A percentile compares a stretch with the other conserved stretches of the same genome.
Conservation (phyloP, 1,140 invertebrate genomes). For the Propsilocerus akamusi region DNA sequence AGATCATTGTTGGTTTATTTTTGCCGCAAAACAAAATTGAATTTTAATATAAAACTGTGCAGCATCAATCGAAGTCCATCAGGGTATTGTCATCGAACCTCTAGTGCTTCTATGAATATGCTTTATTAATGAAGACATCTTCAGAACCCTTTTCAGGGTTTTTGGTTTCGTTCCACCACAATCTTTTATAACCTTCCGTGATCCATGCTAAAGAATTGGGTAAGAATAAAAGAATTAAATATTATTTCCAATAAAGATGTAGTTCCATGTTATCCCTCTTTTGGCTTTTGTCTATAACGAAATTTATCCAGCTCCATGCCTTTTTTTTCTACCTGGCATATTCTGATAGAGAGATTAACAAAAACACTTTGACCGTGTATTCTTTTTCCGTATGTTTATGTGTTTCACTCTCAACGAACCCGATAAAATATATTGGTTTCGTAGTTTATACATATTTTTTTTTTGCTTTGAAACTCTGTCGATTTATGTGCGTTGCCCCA, state of each 20-base stretch:
- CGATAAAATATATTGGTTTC: not conserved
- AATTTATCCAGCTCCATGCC: not conserved
- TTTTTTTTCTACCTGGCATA: not conserved
- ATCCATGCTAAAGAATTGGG: too few species aligned
- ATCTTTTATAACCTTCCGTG: too few species aligned
- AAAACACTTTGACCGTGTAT: not conserved
- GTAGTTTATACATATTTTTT: not conserved
- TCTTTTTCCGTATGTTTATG: not conserved
- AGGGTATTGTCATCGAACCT: too few species aligned
- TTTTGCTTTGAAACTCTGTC: too few species aligned
- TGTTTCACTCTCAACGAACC: not conserved
- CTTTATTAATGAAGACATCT: too few species aligned
- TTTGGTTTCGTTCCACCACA: too few species aligned
- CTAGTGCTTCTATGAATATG: too few species aligned
- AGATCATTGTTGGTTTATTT: too few species aligned
- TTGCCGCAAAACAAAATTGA: too few species aligned
- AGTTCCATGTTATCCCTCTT: not conserved
- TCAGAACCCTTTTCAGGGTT: too few species aligned
- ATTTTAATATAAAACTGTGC: too few species aligned
- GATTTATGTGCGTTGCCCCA: conserved; percentile 1
- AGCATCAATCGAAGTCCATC: too few species aligned
- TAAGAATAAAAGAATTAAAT: not conserved
- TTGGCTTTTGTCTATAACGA: not conserved
- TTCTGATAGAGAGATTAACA: not conserved
- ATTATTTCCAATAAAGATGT: conserved; percentile 1